Percentiles rank a stretch among this genome's conserved stretches.
Evolutionary conservation across 2,797 vertebrate genomes (phyloP).

Genomic region (Gallinago nigripennis): DNA sequence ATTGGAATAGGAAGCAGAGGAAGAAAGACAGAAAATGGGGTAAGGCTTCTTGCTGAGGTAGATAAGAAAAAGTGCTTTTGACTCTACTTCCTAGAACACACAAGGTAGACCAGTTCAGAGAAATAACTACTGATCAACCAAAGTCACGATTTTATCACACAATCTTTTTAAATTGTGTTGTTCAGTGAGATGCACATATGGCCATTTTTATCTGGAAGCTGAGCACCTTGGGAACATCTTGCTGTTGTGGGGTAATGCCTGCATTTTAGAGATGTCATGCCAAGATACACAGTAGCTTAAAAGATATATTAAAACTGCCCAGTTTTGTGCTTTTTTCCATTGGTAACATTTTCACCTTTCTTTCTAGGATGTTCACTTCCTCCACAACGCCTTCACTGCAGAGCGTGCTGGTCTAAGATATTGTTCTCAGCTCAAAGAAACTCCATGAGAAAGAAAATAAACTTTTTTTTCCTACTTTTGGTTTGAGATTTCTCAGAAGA

Average conservation of each 20-base stretch:
- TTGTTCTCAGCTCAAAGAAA: background rate
- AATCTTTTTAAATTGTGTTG: background rate
- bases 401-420: background rate
- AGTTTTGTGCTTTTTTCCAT: background rate
- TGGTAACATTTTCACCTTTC: background rate
- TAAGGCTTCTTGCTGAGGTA: background rate
- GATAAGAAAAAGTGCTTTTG: conserved; percentile 42
- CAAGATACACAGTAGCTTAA: background rate
- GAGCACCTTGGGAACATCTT: background rate
- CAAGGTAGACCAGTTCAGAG: background rate
- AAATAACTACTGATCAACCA: background rate
- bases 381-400: background rate
- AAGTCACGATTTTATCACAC: background rate
- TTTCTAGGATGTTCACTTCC: background rate
- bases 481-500: background rate
- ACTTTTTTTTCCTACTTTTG: background rate
- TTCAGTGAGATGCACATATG: background rate
- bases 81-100: background rate
- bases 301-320: background rate
- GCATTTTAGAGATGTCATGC: background rate
- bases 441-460: background rate
- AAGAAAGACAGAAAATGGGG: background rate
- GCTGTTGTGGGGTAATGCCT: background rate
- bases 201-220: background rate
- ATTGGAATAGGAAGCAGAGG: background rate